Conservation (phyloP, 2,113 vertebrate genomes). For the Eclectus roratus region DNA sequence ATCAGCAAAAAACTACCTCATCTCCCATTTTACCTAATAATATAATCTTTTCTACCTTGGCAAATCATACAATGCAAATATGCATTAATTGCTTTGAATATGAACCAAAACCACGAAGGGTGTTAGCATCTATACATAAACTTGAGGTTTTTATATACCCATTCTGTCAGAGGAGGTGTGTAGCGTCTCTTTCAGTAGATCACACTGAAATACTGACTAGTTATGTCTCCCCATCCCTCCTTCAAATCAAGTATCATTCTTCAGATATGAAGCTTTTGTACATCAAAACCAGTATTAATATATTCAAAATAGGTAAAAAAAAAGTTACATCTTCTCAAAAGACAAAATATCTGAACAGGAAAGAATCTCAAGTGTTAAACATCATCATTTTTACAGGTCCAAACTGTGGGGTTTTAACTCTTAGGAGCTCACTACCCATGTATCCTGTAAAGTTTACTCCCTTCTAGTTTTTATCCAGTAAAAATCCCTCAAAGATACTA, state of each 20-base stretch:
- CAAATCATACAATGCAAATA: background rate
- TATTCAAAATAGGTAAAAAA: background rate
- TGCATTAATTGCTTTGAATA: background rate
- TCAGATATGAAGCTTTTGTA: background rate
- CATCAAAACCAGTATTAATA: background rate
- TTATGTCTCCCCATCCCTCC: background rate
- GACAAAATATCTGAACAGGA: background rate
- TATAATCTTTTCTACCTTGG: background rate
- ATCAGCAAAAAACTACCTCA: background rate
- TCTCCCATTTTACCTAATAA: background rate
- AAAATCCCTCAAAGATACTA: background rate
- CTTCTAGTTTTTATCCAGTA: background rate
- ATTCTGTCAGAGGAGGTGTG: background rate
- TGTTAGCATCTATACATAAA: background rate
- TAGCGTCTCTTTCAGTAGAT: background rate
- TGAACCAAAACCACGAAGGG: background rate
- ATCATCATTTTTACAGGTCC: background rate
- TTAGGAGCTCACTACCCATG: background rate
- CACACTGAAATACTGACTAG: background rate
- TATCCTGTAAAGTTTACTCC: background rate
- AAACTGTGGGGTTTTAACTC: background rate
- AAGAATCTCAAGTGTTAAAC: background rate
- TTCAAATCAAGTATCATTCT: background rate
- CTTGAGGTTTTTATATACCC: background rate
- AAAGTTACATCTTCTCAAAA: background rate